These are phyloP conservation scores for Pachyrhynchus sulphureomaculatus DNA, from an alignment of 1,140 invertebrate genomes.

Conservation along the genomic window DNA sequence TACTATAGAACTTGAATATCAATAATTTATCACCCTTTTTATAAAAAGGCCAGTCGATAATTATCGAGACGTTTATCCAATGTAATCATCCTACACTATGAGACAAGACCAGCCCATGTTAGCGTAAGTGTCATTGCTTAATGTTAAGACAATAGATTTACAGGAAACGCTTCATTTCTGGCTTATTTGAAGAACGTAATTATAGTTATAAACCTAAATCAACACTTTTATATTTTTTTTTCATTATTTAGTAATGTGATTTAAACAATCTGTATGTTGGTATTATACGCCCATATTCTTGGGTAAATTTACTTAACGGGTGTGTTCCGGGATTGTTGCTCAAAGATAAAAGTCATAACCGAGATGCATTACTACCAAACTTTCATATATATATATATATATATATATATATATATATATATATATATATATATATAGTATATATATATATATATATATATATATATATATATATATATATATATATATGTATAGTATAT, in stretches of 20 bases:
- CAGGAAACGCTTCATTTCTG: conserved; percentile 17
- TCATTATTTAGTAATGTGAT: neutral
- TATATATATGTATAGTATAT: no score
- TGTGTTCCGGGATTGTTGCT: neutral
- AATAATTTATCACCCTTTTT: neutral
- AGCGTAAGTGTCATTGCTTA: conserved; percentile 1
- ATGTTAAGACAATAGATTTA: conserved; percentile 8
- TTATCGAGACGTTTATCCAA: neutral
- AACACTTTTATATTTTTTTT: conserved; percentile 5
- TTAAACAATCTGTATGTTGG: neutral
- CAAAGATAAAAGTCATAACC: neutral
- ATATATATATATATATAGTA: no score
- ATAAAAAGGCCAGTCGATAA: neutral
- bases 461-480: no score
- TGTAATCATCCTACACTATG: neutral
- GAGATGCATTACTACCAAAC: no score
- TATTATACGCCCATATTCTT: neutral
- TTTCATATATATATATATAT: no score
- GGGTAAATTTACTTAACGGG: neutral
- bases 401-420: no score
- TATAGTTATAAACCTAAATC: conserved; percentile 9
- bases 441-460: no score
- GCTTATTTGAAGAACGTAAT: conserved; percentile 11
- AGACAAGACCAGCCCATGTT: conserved; percentile 8
- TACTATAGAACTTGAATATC: neutral